Percentiles rank a stretch among this genome's conserved stretches.
Conservation (phyloP, 2,797 vertebrate species). For the Enteromius treurensis region DNA sequence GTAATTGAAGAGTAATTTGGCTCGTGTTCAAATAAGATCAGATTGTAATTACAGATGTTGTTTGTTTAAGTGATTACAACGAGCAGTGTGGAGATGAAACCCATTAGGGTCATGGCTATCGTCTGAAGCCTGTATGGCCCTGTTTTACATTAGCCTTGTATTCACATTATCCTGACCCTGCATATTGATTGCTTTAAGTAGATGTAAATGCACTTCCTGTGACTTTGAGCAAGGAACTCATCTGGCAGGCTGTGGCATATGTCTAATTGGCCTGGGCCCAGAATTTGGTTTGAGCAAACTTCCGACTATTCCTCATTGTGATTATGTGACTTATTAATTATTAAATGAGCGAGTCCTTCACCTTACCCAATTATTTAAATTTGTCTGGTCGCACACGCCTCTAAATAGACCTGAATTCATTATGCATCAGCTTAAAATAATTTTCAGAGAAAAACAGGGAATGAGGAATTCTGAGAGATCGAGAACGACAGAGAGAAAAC, state of each 20-base stretch:
- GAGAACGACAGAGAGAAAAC: neutral
- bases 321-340: slow-evolving; percentile 38
- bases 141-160: slow-evolving; percentile 30
- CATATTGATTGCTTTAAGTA: slow-evolving; percentile 48
- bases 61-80: slow-evolving; percentile 45
- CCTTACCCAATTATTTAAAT: slow-evolving; percentile 67
- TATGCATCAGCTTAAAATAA: slow-evolving; percentile 60
- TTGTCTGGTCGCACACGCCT: slow-evolving; percentile 60
- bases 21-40: slow-evolving; percentile 43
- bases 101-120: slow-evolving; percentile 10
- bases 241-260: slow-evolving; percentile 38
- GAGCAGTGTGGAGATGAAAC: slow-evolving; percentile 25
- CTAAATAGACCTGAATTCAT: slow-evolving; percentile 63
- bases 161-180: slow-evolving; percentile 48
- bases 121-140: neutral
- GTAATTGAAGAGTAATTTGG: slow-evolving; percentile 49
- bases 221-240: slow-evolving; percentile 40
- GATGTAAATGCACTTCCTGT: slow-evolving; percentile 50
- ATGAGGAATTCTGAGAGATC: neutral
- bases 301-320: slow-evolving; percentile 29
- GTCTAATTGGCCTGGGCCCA: slow-evolving; percentile 47
- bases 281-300: slow-evolving; percentile 34
- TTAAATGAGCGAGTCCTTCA: slow-evolving; percentile 47
- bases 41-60: slow-evolving; percentile 35
- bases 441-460: neutral